Evolutionary conservation across 2,113 vertebrate species (phyloP), one percentile per base, ranked within the genome.

Genomic region (Macheiramphus alcinus): DNA sequence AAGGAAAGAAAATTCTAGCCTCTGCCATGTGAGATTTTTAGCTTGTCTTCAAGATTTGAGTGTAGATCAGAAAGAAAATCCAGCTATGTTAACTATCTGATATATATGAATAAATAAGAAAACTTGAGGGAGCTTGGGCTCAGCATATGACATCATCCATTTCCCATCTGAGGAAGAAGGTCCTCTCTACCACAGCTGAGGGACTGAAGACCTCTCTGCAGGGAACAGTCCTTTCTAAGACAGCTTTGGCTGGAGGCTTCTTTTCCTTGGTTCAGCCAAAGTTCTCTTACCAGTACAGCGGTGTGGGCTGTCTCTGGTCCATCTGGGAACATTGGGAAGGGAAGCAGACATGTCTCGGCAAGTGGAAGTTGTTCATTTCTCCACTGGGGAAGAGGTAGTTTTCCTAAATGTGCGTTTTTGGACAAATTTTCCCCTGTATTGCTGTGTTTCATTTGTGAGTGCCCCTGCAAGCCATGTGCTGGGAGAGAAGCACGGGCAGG

Each of bases 391-490:
- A 29, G 80, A 82, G 48, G 27, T 56, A 0, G 1, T 78, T 80
- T 93, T 67, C 55, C 25, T 58, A 80, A 53, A n/a, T 47, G 10
- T 67, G 52, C 5, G 36, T 48, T 45, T 84, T 74, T 36, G 19
- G 47, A 59, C 16, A 53, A 6, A 17, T 43, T 86, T 53, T 36
- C 26, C 43, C 26, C 16, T 81, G 10, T 43, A 13, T 59, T 42
- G 16, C 29, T 23, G 23, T 56, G 21, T 42, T 80, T 58, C 21
- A 67, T 79, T 40, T 45, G 48, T 1, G 3, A 75, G 22, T 50
- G 10, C 1, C 63, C 32, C 18, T n/a, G 47, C 1, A 6, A 95
- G 22, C 40, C 25, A 15, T 0, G 0, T 21, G 17, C 38, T 61
- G 58, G 27, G 65, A 76, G 43, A 40, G 48, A 59, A 92, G 19